Evolutionary conservation across 2,888 invertebrate genomes (phyloP).

Genomic region (Chironomus tentans): DNA sequence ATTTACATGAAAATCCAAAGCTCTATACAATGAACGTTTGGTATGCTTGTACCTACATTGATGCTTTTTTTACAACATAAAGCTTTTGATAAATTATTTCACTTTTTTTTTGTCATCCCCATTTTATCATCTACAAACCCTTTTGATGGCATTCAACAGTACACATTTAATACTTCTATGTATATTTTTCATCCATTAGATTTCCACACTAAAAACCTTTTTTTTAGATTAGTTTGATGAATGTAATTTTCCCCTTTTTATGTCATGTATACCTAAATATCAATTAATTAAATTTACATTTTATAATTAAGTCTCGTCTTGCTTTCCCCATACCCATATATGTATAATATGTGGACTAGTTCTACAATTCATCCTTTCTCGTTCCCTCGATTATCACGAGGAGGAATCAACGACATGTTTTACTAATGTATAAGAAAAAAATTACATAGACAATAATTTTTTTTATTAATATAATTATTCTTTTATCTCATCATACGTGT

Average conservation of each 20-base stretch:
- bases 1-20: background rate
- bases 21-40: background rate
- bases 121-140: no score
- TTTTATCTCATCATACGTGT: background rate
- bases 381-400: background rate
- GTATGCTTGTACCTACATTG: background rate
- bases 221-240: background rate
- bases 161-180: background rate
- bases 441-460: background rate
- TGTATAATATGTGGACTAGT: background rate
- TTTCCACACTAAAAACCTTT: background rate
- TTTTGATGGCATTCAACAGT: background rate
- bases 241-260: background rate
- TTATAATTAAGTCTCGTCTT: background rate
- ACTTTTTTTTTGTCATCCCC: no score
- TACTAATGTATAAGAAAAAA: no score
- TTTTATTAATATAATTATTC: background rate
- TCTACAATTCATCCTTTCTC: background rate
- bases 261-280: background rate
- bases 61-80: background rate
- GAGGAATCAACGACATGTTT: background rate
- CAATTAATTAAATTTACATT: background rate
- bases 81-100: background rate
- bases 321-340: background rate
- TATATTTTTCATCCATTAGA: background rate